A percentile compares a stretch with the other conserved stretches of the same genome.
Conservation (phyloP, 1,140 invertebrate species). For the Geopemphigus sp. region DNA sequence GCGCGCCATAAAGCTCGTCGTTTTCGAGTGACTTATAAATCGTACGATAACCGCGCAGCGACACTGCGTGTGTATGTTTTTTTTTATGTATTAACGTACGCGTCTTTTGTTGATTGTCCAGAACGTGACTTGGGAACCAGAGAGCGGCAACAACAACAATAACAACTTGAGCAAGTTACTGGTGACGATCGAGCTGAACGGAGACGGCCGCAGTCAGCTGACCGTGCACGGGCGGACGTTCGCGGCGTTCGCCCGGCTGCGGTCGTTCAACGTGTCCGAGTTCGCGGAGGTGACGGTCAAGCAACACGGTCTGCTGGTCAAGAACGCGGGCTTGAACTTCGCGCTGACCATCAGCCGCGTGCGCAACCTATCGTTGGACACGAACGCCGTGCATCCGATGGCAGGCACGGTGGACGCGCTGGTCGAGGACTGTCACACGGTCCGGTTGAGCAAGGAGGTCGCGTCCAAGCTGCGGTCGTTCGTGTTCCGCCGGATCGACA, state of each 20-base stretch:
- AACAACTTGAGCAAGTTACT: background rate
- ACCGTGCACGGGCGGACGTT: background rate
- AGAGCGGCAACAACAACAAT: background rate
- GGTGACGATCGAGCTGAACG: background rate
- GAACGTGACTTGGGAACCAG: background rate
- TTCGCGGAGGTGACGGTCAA: background rate
- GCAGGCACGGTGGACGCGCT: background rate
- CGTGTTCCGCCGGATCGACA: background rate
- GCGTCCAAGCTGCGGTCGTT: conserved; percentile 14
- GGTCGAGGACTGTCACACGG: conserved; percentile 5
- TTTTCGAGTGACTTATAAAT: too few species aligned
- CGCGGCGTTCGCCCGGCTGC: background rate
- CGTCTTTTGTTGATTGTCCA: background rate
- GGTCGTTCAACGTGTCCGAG: background rate
- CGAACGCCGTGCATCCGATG: background rate
- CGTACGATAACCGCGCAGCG: too few species aligned
- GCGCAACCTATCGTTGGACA: background rate
- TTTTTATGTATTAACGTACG: too few species aligned
- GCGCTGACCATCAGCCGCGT: background rate
- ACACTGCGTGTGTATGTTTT: too few species aligned
- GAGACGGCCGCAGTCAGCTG: background rate
- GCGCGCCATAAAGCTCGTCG: too few species aligned
- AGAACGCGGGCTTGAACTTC: background rate
- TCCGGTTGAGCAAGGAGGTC: background rate
- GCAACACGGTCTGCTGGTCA: background rate